A percentile compares a stretch with the other conserved stretches of the same genome.
Evolutionary conservation across 2,113 vertebrate species (phyloP).

Genomic region (Pleuronectes platessa): DNA sequence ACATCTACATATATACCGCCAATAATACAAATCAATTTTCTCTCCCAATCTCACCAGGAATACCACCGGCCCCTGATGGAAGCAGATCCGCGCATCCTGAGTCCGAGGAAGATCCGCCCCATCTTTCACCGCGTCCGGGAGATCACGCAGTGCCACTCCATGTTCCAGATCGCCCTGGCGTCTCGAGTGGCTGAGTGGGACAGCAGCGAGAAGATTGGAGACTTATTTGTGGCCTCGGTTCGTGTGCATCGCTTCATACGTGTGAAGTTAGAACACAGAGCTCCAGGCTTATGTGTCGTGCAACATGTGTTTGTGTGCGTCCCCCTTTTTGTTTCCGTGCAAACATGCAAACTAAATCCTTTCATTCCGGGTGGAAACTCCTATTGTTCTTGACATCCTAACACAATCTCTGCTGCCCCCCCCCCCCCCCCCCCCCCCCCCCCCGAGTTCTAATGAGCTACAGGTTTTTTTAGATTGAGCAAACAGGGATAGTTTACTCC

Average conservation of each 20-base stretch:
- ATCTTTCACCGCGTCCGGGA: slow-evolving; percentile 91
- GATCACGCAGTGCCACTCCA: slow-evolving; percentile 96
- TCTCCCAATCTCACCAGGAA: slow-evolving; percentile 80
- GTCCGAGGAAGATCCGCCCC: slow-evolving; percentile 88
- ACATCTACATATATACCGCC: slow-evolving; percentile 1
- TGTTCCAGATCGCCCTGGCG: slow-evolving; percentile 95
- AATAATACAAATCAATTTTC: slow-evolving; percentile 19
- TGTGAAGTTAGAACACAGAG: background rate
- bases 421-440: no score
- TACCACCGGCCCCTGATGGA: slow-evolving; percentile 91
- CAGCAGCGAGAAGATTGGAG: slow-evolving; percentile 90
- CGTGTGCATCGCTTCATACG: slow-evolving; percentile 17
- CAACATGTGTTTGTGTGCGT: no score
- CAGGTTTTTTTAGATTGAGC: slow-evolving; percentile 49
- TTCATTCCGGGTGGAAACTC: slow-evolving; percentile 25
- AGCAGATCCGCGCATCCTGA: slow-evolving; percentile 91
- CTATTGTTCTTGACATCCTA: slow-evolving; percentile 14
- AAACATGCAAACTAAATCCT: slow-evolving; percentile 6
- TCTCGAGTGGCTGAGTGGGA: slow-evolving; percentile 95
- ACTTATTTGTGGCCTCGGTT: slow-evolving; percentile 95
- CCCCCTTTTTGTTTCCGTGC: no score
- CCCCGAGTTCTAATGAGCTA: slow-evolving; percentile 46
- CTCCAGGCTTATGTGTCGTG: no score
- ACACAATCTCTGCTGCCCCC: background rate
- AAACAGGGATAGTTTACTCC: slow-evolving; percentile 55